A percentile compares a stretch with the other conserved stretches of the same genome.
These are phyloP conservation scores for Asteroscopus sphinx DNA, from an alignment of 2,888 invertebrate genomes.

Conservation along the genomic window DNA sequence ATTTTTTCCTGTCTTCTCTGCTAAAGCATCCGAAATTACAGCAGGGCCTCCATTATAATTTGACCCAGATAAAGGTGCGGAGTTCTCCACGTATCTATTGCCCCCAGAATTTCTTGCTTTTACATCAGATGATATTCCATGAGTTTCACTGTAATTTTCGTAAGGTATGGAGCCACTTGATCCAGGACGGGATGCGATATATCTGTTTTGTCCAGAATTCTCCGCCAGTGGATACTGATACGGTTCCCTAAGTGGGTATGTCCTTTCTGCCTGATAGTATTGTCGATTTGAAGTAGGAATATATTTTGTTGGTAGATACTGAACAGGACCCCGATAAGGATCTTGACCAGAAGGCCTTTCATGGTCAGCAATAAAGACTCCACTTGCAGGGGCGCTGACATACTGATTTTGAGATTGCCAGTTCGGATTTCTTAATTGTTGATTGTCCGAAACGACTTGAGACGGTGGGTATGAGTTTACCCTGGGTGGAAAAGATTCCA, in stretches of 20 bases:
- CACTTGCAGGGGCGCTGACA: neutral
- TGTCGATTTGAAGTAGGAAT: conserved; percentile 3
- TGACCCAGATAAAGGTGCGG: neutral
- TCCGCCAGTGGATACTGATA: conserved; percentile 18
- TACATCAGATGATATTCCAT: neutral
- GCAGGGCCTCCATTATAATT: conserved; percentile 3
- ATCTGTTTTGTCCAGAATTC: conserved; percentile 11
- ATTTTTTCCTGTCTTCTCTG: neutral
- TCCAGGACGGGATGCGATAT: neutral
- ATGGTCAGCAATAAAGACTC: neutral
- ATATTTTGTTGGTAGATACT: conserved; percentile 6
- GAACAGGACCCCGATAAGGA: conserved; percentile 14
- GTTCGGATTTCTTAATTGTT: conserved; percentile 19
- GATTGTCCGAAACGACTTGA: conserved; percentile 6
- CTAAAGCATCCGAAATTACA: conserved; percentile 1
- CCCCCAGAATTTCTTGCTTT: neutral
- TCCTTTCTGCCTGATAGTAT: neutral
- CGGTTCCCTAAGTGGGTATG: conserved; percentile 1
- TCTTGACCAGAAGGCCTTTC: conserved; percentile 14
- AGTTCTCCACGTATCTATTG: conserved; percentile 3
- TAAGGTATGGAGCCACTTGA: neutral
- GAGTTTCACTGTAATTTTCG: conserved; percentile 14
- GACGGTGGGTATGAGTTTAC: conserved; percentile 3
- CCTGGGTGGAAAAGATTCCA: conserved; percentile 1
- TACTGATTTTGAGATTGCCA: conserved; percentile 25